Base-by-base conservation (phyloP, 2,113 vertebrate genomes). In the Nycticryphes semicollaris region DNA sequence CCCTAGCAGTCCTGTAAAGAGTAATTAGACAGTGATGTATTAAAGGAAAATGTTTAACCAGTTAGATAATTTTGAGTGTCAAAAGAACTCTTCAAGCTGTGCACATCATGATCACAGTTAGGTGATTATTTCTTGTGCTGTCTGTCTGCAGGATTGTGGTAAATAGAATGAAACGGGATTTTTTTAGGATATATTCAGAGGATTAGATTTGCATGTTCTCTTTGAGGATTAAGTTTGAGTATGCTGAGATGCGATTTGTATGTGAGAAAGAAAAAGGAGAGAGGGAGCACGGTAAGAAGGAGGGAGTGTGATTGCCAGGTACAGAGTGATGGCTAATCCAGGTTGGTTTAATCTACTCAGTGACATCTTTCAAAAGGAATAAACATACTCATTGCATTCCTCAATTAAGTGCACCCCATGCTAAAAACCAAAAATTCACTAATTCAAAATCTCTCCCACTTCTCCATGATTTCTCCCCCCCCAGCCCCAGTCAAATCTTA, bases 71-170 rank as follows among this genome's bases (percentile, higher is more conserved):
- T 68, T 5, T 64, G 79, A 60, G 24, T 64, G 83, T 84, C 72
- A 86, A 15, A 90, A 93, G 80, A 88, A 57, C 39, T 75, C 90
- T 43, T 95, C 75, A 84, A 88, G 64, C 78, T 86, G 60, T 70
- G 67, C 18, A 56, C 63, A 60, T 66, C 31, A 10, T 66, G 51
- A 8, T 68, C 37, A 15, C 47, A 39, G 37, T 4, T 63, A 67
- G 35, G 78, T 86, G 70, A 67, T 92, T 68, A 43, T 77, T 79
- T 31, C 56, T 60, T 41, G 45, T 67, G 17, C 68, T 63, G 47
- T 53, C 57, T 89, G 33, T 25, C 23, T 25, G 73, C 41, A 60
- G 83, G 72, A 86, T 85, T 93, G 64, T 27, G 76, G 45, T 76
- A 73, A 96, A 80, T 57, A 83, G 63, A 88, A 85, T 27, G 70